Evolutionary conservation across 2,113 vertebrate genomes (phyloP), one percentile per base, ranked within the genome.

Genomic region (Limanda limanda): DNA sequence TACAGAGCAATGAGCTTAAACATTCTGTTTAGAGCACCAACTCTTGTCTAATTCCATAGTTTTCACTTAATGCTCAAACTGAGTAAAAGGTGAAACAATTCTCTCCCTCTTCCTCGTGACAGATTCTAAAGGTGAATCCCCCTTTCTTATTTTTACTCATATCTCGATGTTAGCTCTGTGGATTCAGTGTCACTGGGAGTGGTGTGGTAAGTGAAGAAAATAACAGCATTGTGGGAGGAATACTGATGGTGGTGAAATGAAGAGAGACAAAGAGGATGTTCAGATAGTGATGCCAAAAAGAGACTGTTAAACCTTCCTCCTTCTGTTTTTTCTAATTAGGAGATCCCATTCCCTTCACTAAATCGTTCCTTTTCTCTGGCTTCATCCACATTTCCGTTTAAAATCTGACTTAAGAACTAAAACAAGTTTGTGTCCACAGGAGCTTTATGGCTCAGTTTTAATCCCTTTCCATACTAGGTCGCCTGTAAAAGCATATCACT

Each of bases 171-270:
- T 20, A 25, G 52, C 21, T 56, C 64, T 37, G 27, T 67, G 62
- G 67, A 68, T 58, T 15, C 23, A 23, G 52, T 21, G 37, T 20
- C 31, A 57, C 40, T 40, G 31, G 58, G 37, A 40, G 11, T 1
- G 23, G 35, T 62, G 64, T 24, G 56, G 21, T 68, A 17, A 67
- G 57, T 64, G 62, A 48, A 70, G 42, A 48, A 59, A 66, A 59
- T 71, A 70, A 62, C 37, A 66, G 72, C 31, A 71, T 51, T 76
- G 62, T 79, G 70, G 74, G 62, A 56, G 58, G 81, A 81, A 84
- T 81, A 80, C 47, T 14, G 47, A 48, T 18, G 15, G 3, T 48
- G 47, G 15, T 48, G 47, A 5, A 17, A 18, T 1, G 6, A 18
- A 48, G 47, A 48, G 47, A 42, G 27, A 71, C 35, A 35, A 13